Percentiles rank a stretch among this genome's conserved stretches.
These are phyloP conservation scores for Alviniconcha marisindica DNA, from an alignment of 1,140 invertebrate species.

Conservation along the genomic window DNA sequence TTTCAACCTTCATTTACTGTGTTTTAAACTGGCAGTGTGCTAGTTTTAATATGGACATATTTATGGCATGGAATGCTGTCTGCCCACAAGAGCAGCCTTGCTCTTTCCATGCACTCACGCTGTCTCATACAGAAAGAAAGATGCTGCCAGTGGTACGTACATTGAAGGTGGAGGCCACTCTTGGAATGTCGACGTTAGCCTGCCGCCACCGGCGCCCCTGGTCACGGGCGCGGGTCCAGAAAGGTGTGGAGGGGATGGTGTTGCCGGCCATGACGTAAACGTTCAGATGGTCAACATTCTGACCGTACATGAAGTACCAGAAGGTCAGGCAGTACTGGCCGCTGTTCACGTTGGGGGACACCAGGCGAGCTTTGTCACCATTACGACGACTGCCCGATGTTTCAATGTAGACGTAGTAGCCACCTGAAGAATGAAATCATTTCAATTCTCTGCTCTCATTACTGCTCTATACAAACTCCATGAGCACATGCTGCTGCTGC, in stretches of 20 bases:
- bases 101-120: no score
- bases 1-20: no score
- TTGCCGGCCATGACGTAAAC: slow-evolving; percentile 54
- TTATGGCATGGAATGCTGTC: no score
- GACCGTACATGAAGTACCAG: slow-evolving; percentile 71
- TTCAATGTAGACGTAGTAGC: slow-evolving; percentile 67
- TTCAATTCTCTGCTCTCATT: no score
- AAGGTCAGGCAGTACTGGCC: slow-evolving; percentile 71
- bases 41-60: no score
- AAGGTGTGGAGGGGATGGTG: slow-evolving; percentile 51
- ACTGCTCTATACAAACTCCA: no score
- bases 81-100: no score
- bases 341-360: slow-evolving; percentile 53
- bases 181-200: slow-evolving; percentile 53
- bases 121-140: background rate
- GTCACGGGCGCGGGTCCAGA: slow-evolving; percentile 62
- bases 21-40: no score
- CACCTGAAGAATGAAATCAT: slow-evolving; percentile 51
- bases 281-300: slow-evolving; percentile 64
- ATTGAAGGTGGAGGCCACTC: slow-evolving; percentile 50
- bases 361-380: slow-evolving; percentile 59
- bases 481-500: no score
- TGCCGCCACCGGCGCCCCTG: slow-evolving; percentile 66
- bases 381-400: slow-evolving; percentile 42
- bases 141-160: slow-evolving; percentile 25